Conservation (phyloP, 2,113 vertebrate species). For the Passer domesticus region DNA sequence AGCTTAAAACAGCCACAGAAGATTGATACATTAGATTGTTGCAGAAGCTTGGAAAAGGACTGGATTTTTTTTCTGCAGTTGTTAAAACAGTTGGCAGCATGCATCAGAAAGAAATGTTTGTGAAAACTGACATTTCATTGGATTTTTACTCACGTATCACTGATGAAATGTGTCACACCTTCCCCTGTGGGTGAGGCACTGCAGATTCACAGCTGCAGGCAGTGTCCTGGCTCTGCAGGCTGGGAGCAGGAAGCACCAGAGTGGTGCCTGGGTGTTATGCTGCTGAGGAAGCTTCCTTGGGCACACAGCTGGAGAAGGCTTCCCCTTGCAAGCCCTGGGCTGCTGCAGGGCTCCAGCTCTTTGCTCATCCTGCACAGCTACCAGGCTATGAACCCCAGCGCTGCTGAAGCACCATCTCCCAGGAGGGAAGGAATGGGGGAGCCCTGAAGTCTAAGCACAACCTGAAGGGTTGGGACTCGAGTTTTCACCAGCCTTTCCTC, state of each 20-base stretch:
- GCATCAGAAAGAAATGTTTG: background rate
- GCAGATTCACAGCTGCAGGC: background rate
- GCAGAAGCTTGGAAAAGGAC: background rate
- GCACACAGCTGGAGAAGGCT: background rate
- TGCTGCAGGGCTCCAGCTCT: background rate
- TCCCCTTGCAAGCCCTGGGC: accelerated
- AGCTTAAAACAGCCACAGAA: background rate
- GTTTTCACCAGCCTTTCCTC: background rate
- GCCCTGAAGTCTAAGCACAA: background rate
- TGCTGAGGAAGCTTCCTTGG: background rate
- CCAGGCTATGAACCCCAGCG: background rate
- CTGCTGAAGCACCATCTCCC: background rate
- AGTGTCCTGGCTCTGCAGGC: background rate
- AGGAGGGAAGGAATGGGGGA: background rate
- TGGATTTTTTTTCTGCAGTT: background rate
- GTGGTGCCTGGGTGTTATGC: background rate
- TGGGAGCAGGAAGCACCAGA: background rate
- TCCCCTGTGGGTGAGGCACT: background rate
- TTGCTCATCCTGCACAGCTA: background rate
- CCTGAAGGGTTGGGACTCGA: background rate
- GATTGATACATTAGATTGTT: background rate
- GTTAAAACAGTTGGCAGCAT: background rate
- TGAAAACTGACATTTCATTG: background rate
- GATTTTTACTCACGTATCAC: background rate
- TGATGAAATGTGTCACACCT: background rate